Evolutionary conservation across 2,888 invertebrate species (phyloP), one percentile per base, ranked within the genome.

Genomic region (Lasioglossum leucozonium): DNA sequence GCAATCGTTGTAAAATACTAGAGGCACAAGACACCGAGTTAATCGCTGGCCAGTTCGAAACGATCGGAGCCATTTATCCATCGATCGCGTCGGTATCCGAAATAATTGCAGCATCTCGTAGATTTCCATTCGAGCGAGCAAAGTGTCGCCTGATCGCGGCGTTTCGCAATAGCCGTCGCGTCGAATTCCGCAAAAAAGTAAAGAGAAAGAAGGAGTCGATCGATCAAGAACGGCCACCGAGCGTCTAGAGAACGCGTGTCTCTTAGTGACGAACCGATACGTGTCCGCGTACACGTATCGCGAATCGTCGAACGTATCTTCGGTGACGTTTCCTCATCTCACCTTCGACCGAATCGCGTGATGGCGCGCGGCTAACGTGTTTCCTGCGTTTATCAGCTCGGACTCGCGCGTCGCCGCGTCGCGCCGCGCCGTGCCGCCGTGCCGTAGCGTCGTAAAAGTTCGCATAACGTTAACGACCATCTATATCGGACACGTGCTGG

Each of bases 291-390:
- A 62, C 84, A 73, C 84, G 82, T 82, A 87, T 67, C 72, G 71
- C n/a, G 40, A 67, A 42, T 42, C 65, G 71, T 2, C 55, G 30
- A 22, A 74, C 78, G 77, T 79, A 77, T 72, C 69, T 65, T 76
- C 69, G 44, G 55, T 75, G 89, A 89, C 78, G 86, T 77, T 74
- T 62, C 58, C 72, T 65, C 74, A 47, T 80, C 80, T 89, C 84
- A 88, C 86, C 86, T 89, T 89, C 88, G 80, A 74, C 81, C 83
- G 84, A 90, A 89, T 89, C 87, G 81, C 79, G 81, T 30, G 86
- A 77, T 47, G 76, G 58, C 72, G 74, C 72, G 37, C 47, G 55
- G 26, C 71, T 72, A 62, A 67, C 75, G 73, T 73, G 79, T 80
- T 78, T 44, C 78, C 37, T 34, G 67, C 83, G 55, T 81, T 86